phyloP scores from a whole-genome alignment of 2,113 vertebrate species.

The Archocentrus centrarchus region DNA sequence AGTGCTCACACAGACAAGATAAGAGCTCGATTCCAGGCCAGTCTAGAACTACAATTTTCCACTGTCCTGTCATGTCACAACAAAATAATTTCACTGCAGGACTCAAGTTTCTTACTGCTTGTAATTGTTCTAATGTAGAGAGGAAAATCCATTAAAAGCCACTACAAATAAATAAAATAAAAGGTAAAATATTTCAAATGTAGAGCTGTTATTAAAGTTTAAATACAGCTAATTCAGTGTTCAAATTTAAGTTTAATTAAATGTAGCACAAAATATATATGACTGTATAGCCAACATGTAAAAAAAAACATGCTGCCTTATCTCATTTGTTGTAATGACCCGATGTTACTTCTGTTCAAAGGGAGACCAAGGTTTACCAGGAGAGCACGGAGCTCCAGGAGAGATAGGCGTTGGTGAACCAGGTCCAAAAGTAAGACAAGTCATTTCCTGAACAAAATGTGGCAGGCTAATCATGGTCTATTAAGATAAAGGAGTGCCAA shows the following conservation, averaged over 20 bases:
- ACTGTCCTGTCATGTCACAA: not conserved
- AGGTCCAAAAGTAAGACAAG: conserved; percentile 81
- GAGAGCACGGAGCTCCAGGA: conserved; percentile 85
- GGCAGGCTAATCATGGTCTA: not conserved
- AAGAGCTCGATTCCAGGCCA: not conserved
- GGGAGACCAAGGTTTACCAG: conserved; percentile 88
- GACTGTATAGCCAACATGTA: not conserved
- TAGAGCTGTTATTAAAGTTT: not conserved
- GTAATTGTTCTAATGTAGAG: not conserved
- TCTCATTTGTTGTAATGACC: not conserved
- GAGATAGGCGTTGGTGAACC: conserved; percentile 85
- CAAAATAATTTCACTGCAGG: not conserved
- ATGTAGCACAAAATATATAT: not conserved
- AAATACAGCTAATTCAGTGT: not conserved
- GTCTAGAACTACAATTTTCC: not conserved
- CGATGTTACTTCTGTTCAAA: conserved; percentile 44
- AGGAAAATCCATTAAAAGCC: not conserved
- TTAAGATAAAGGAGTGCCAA: not conserved
- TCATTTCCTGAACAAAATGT: not conserved
- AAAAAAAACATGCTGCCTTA: not conserved
- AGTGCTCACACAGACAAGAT: not conserved
- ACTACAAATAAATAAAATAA: not conserved
- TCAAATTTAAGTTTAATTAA: not conserved
- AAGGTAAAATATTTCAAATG: not conserved
- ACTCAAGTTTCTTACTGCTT: not conserved